Base-by-base conservation (phyloP, 2,797 vertebrate genomes). In the Rhabdophis nuchalis region DNA sequence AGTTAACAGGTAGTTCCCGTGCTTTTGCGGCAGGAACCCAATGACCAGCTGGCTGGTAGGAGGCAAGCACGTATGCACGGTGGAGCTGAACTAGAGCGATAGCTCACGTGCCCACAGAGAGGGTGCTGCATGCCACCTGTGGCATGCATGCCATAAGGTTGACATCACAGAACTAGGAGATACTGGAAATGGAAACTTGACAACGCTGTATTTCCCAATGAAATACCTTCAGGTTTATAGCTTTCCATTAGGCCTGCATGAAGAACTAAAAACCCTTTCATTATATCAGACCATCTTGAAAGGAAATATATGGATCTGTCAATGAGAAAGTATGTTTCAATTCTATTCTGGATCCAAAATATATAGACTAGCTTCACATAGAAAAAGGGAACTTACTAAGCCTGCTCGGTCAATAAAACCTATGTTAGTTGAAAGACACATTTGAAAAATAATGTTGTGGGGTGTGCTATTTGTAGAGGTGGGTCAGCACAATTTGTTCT, bases 211-310 rank as follows among this genome's bases (percentile, higher is more conserved):
- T 32, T 92, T 29, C 89, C 60, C 89, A 13, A 32, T 87, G 57
- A 94, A 94, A 94, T 86, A 92, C 12, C 54, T 93, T 86, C 92
- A 32, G 29, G 32, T 91, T 94, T 95, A 93, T 89, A 93, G n/a
- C 20, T 93, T 85, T 92, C 46, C 90, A 87, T 93, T 93, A 96
- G 27, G 32, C 32, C 14, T 86, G 2, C 54, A 93, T 91, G 7
- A 90, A 77, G 54, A 91, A 23, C 29, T 90, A 93, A 92, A 82
- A 13, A 10, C 20, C 52, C 29, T 13, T 89, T 95, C 61, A 2
- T 60, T 92, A 60, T 89, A 94, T 91, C 91, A 92, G 92, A 92
- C 82, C 29, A 87, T 4, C 92, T 18, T 58, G 68, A 94, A 93
- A 29, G 46, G 85, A 95, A 94, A 92, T 85, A 2, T 41, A 85